Percentiles rank a stretch among this genome's conserved stretches.
phyloP scores from a whole-genome alignment of 2,797 vertebrate species.

The Uromys caudimaculatus region DNA sequence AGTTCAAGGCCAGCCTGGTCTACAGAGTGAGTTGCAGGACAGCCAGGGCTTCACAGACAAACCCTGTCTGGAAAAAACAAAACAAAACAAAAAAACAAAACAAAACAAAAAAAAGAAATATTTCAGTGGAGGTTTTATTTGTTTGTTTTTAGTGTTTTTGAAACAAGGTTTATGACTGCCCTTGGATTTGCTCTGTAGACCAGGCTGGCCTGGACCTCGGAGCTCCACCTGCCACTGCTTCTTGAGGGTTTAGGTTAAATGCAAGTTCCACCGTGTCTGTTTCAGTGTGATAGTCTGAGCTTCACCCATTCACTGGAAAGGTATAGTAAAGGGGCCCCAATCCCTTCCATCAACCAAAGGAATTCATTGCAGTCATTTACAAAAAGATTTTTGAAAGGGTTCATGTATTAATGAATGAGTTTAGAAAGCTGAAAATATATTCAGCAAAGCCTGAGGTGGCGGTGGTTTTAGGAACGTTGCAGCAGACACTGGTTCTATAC shows the following conservation, averaged over 20 bases:
- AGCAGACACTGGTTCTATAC: background rate
- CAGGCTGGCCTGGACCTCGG: background rate
- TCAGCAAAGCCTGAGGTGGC: too few species aligned
- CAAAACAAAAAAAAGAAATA: too few species aligned
- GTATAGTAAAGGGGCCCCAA: background rate
- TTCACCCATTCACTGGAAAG: background rate
- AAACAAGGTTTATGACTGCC: background rate
- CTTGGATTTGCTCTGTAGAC: background rate
- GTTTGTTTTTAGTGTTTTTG: background rate
- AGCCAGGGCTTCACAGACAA: too few species aligned
- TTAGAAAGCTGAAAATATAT: background rate
- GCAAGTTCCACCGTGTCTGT: background rate
- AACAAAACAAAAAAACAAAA: too few species aligned
- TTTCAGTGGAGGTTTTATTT: background rate
- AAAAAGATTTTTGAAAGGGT: background rate
- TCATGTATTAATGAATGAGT: background rate
- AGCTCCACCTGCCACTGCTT: background rate
- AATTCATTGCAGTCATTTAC: background rate
- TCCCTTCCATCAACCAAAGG: background rate
- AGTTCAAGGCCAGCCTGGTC: too few species aligned
- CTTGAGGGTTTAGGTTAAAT: background rate
- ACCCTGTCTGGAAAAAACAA: too few species aligned
- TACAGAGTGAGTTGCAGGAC: too few species aligned
- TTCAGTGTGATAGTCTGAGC: background rate
- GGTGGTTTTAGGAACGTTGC: background rate